Conservation (phyloP, 2,888 invertebrate species). For the Agonopterix heracliana region DNA sequence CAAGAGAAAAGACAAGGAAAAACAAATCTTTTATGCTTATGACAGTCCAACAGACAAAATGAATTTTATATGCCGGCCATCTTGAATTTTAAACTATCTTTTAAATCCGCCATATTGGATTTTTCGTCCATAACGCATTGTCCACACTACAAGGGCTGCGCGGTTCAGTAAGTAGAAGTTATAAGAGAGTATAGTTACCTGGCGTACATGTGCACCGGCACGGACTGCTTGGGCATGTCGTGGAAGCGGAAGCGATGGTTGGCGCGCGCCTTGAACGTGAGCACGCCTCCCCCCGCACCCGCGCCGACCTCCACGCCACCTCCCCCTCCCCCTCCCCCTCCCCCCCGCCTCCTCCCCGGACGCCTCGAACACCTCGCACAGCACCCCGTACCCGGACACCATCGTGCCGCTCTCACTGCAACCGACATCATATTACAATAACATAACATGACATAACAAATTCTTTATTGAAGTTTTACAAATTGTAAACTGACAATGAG, state of each 20-base stretch:
- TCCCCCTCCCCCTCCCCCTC: conserved; percentile 11
- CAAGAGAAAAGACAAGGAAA: too few relatives aligned
- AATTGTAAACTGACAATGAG: too few relatives aligned
- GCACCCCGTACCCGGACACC: conserved; percentile 57
- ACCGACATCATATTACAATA: neutral
- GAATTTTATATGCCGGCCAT: too few relatives aligned
- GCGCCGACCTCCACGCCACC: conserved; percentile 5
- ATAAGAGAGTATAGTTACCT: neutral
- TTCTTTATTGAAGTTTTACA: too few relatives aligned
- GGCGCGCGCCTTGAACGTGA: conserved; percentile 58
- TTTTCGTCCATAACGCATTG: neutral
- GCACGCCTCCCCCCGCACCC: conserved; percentile 12
- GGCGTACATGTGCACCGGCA: conserved; percentile 16
- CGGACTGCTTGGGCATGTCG: conserved; percentile 23
- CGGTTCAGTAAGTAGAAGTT: neutral
- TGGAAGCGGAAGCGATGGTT: conserved; percentile 47
- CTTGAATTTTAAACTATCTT: too few relatives aligned
- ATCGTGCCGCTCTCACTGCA: conserved; percentile 38
- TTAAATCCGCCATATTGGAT: too few relatives aligned
- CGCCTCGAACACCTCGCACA: conserved; percentile 65
- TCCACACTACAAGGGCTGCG: neutral
- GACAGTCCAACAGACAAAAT: too few relatives aligned
- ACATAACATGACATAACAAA: neutral
- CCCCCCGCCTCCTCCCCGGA: conserved; percentile 22
- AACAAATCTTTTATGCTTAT: too few relatives aligned